phyloP scores from a whole-genome alignment of 2,113 vertebrate genomes.

The Oceanodroma tethys region DNA sequence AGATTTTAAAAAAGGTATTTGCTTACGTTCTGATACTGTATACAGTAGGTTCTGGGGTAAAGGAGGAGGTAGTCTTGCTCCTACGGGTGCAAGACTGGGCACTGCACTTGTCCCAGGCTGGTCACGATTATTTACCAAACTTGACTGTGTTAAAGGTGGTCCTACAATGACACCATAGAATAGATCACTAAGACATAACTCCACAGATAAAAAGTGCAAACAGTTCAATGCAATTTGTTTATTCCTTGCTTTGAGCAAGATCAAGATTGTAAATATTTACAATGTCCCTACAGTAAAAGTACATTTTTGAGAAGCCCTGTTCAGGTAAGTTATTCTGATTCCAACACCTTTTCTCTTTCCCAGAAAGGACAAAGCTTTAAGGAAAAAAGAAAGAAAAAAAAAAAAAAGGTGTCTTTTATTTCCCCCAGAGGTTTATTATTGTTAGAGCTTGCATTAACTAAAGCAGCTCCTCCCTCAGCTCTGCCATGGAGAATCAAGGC shows the following conservation, averaged over 20 bases:
- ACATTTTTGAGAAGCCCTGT: neutral
- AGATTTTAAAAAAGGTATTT: neutral
- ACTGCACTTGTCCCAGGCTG: slow-evolving; percentile 85
- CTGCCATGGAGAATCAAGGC: neutral
- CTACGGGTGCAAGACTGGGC: slow-evolving; percentile 86
- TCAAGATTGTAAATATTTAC: neutral
- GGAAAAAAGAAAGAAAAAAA: neutral
- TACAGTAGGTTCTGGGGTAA: slow-evolving; percentile 90
- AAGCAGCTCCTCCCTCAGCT: neutral
- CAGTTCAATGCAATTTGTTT: neutral
- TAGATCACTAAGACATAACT: neutral
- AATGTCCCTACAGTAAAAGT: neutral
- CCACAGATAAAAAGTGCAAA: neutral
- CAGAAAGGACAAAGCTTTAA: neutral
- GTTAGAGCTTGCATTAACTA: neutral
- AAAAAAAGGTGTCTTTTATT: neutral
- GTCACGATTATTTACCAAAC: slow-evolving; percentile 85
- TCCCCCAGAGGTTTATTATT: neutral
- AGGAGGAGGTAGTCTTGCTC: slow-evolving; percentile 86
- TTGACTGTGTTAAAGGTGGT: slow-evolving; percentile 85
- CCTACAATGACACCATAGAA: slow-evolving; percentile 78
- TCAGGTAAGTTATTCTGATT: neutral
- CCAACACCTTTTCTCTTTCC: neutral
- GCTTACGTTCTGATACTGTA: slow-evolving; percentile 95
- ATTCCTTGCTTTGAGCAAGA: neutral